A percentile compares a stretch with the other conserved stretches of the same genome.
phyloP scores from a whole-genome alignment of 2,888 invertebrate genomes.

The Dolichomitus sp. region DNA sequence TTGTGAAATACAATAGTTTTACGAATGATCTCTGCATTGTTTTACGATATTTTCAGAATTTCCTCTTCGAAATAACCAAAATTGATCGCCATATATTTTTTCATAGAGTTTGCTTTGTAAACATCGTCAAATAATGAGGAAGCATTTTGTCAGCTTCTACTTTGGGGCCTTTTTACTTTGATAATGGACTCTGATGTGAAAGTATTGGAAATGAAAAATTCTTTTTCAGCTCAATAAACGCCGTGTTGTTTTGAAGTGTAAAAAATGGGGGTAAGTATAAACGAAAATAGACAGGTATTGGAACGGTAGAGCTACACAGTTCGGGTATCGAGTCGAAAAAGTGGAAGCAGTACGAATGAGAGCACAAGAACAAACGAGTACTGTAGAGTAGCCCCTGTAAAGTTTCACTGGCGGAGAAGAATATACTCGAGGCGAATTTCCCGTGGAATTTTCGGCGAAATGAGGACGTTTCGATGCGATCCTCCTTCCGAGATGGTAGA shows the following conservation, averaged over 20 bases:
- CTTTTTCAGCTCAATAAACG: not conserved
- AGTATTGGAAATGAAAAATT: not conserved
- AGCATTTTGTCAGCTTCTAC: too few relatives aligned
- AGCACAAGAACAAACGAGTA: constrained; percentile 12
- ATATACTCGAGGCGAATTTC: constrained; percentile 24
- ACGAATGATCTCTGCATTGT: too few relatives aligned
- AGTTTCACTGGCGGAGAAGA: constrained; percentile 29
- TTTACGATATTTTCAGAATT: too few relatives aligned
- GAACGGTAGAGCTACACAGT: not conserved
- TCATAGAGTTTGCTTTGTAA: too few relatives aligned
- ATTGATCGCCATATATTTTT: too few relatives aligned
- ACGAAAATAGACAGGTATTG: not conserved
- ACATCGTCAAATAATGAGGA: too few relatives aligned
- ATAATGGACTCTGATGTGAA: not conserved
- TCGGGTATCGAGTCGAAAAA: not conserved
- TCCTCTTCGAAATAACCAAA: too few relatives aligned
- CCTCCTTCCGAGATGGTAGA: constrained; percentile 39
- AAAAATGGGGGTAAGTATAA: not conserved
- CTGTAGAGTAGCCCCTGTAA: constrained; percentile 1
- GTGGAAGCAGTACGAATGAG: constrained; percentile 6
- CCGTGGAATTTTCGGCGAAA: constrained; percentile 21
- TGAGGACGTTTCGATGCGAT: constrained; percentile 51
- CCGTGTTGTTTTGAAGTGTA: not conserved
- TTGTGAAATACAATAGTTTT: too few relatives aligned
- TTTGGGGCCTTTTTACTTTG: too few relatives aligned